Conservation (phyloP, 2,888 invertebrate species). For the Agonopterix heracliana region DNA sequence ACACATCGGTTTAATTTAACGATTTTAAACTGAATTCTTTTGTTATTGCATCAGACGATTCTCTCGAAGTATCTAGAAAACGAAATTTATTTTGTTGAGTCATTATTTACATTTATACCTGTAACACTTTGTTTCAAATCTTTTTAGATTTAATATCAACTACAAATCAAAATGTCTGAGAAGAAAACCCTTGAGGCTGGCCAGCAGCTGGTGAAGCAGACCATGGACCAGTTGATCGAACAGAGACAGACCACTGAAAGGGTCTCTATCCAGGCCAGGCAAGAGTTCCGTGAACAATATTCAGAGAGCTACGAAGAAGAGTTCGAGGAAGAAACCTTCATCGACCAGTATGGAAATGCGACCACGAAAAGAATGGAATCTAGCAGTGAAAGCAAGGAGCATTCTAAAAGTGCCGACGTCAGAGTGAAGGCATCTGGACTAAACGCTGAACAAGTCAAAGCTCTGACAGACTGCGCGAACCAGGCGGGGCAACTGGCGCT, state of each 20-base stretch:
- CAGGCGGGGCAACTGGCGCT: constrained; percentile 69
- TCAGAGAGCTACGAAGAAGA: constrained; percentile 70
- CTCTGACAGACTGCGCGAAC: constrained; percentile 68
- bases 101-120: too few relatives aligned
- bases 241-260: constrained; percentile 58
- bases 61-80: not conserved
- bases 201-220: constrained; percentile 65
- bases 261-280: constrained; percentile 64
- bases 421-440: constrained; percentile 66
- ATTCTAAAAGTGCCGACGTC: constrained; percentile 67
- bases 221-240: constrained; percentile 65
- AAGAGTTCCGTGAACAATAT: constrained; percentile 67
- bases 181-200: constrained; percentile 58
- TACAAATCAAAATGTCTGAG: constrained; percentile 53
- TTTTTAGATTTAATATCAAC: constrained; percentile 29
- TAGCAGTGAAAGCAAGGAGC: constrained; percentile 69
- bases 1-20: constrained; percentile 8
- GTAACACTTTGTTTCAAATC: constrained; percentile 1
- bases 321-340: constrained; percentile 68
- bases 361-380: constrained; percentile 66
- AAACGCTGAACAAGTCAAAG: constrained; percentile 64
- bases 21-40: constrained; percentile 6
- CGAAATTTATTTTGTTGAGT: too few relatives aligned
- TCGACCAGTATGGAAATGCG: constrained; percentile 60
- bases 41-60: constrained; percentile 13